phyloP scores from a whole-genome alignment of 2,888 invertebrate genomes.

The Ferrisia virgata region DNA sequence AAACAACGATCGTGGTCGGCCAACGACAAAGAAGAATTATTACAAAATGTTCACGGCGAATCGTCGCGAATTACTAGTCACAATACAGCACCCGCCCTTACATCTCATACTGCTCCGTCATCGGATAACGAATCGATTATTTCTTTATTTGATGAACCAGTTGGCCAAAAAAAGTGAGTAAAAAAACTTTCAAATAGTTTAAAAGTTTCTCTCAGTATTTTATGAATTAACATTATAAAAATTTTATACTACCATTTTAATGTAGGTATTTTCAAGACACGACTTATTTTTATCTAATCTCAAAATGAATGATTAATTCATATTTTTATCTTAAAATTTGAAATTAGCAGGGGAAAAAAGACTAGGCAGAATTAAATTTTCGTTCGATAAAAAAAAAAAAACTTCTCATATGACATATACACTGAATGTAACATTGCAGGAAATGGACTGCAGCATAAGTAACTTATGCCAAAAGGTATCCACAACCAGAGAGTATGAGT shows the following conservation, averaged over 20 bases:
- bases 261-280: no score
- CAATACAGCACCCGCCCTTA: background rate
- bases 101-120: conserved; percentile 46
- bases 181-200: no score
- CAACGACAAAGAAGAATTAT: conserved; percentile 48
- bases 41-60: conserved; percentile 46
- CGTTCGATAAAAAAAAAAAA: background rate
- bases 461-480: background rate
- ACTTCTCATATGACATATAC: background rate
- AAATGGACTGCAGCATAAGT: background rate
- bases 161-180: conserved; percentile 27
- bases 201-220: no score
- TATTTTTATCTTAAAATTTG: no score
- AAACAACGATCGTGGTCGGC: conserved; percentile 47
- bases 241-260: no score
- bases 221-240: no score
- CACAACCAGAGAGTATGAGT: background rate
- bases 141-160: conserved; percentile 44
- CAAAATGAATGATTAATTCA: no score
- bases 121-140: conserved; percentile 50
- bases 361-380: background rate
- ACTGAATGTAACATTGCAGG: background rate
- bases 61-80: background rate
- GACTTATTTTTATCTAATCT: no score
- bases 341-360: no score